Percentiles rank a stretch among this genome's conserved stretches.
Conservation (phyloP, 2,888 invertebrate species). For the Ophraella communa region DNA sequence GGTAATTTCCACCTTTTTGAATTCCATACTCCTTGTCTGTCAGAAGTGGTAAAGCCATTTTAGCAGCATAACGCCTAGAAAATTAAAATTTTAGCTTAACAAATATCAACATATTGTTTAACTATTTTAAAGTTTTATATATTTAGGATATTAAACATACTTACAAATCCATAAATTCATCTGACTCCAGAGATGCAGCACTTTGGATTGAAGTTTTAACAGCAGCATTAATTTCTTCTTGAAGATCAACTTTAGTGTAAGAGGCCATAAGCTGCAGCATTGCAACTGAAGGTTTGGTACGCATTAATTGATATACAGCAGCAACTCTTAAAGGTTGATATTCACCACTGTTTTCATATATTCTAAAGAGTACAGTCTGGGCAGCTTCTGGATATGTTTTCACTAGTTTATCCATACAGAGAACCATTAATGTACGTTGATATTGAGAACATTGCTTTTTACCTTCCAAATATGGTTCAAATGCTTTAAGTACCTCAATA, state of each 20-base stretch:
- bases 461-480: slow-evolving; percentile 74
- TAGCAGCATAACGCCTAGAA: slow-evolving; percentile 57
- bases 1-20: slow-evolving; percentile 62
- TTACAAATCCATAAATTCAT: slow-evolving; percentile 39
- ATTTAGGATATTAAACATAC: slow-evolving; percentile 47
- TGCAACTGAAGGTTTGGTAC: slow-evolving; percentile 65
- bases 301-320: slow-evolving; percentile 69
- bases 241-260: slow-evolving; percentile 70
- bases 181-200: slow-evolving; percentile 61
- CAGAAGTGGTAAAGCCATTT: slow-evolving; percentile 57
- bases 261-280: slow-evolving; percentile 76
- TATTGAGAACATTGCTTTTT: slow-evolving; percentile 64
- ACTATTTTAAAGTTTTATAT: no score
- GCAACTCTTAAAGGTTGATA: slow-evolving; percentile 70
- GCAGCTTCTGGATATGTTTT: slow-evolving; percentile 62
- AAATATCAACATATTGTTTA: no score
- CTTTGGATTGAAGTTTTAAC: slow-evolving; percentile 69
- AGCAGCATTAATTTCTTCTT: slow-evolving; percentile 69
- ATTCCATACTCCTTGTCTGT: slow-evolving; percentile 57
- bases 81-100: slow-evolving; percentile 53
- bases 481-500: slow-evolving; percentile 66
- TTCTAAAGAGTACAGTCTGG: slow-evolving; percentile 68
- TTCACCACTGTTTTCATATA: slow-evolving; percentile 72
- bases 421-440: slow-evolving; percentile 70
- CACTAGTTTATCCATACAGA: slow-evolving; percentile 64